Percentiles rank a stretch among this genome's conserved stretches.
Evolutionary conservation across 2,888 invertebrate species (phyloP).

Genomic region (Drosophila monieri): DNA sequence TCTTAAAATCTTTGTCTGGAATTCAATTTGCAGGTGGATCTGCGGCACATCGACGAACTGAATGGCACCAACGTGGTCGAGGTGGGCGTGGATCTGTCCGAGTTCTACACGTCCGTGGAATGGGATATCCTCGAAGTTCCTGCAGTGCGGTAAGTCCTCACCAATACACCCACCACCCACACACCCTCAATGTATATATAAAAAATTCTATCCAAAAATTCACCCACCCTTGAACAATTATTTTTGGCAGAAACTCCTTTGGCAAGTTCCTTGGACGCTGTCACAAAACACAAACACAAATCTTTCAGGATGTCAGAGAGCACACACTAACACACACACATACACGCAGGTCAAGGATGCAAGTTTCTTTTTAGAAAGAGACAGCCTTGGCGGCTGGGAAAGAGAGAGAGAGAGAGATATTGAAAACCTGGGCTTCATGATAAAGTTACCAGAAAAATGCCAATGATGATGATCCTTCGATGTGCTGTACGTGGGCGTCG

Average conservation of each 20-base stretch:
- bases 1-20: too few relatives aligned
- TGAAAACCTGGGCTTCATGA: slow-evolving; percentile 1
- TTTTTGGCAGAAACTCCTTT: slow-evolving; percentile 70
- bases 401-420: not conserved
- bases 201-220: slow-evolving; percentile 11
- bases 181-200: slow-evolving; percentile 1
- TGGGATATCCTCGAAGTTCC: slow-evolving; percentile 99
- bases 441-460: slow-evolving; percentile 2
- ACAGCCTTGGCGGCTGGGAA: not conserved
- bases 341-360: slow-evolving; percentile 68
- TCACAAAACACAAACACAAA: slow-evolving; percentile 76
- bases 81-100: slow-evolving; percentile 97
- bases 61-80: slow-evolving; percentile 95
- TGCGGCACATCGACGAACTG: slow-evolving; percentile 96
- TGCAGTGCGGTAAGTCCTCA: slow-evolving; percentile 90
- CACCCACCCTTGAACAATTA: slow-evolving; percentile 24
- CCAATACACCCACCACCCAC: not conserved
- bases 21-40: slow-evolving; percentile 88
- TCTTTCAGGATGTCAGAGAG: slow-evolving; percentile 59
- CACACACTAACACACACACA: slow-evolving; percentile 8
- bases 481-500: slow-evolving; percentile 1
- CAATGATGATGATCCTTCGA: slow-evolving; percentile 16
- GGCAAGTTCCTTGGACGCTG: slow-evolving; percentile 71
- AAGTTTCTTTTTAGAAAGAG: slow-evolving; percentile 13
- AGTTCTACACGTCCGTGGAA: slow-evolving; percentile 99